phyloP scores from a whole-genome alignment of 1,140 invertebrate species.

The Drosophila punjabiensis region DNA sequence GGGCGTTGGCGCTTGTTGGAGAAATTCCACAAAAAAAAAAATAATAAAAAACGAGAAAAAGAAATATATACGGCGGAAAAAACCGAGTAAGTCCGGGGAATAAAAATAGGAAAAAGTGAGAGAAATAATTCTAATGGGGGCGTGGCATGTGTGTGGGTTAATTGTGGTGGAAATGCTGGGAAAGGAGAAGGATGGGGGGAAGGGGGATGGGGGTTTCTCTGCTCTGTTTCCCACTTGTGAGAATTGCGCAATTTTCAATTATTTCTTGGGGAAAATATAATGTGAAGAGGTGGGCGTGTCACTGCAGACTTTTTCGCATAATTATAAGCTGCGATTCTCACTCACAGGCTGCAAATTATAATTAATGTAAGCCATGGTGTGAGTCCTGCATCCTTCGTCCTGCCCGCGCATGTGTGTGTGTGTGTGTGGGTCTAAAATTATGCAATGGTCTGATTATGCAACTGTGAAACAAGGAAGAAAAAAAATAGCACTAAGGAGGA shows the following conservation, averaged over 20 bases:
- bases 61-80: conserved; percentile 28
- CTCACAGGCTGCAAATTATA: conserved; percentile 69
- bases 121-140: conserved; percentile 50
- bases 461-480: conserved; percentile 22
- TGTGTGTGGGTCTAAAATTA: conserved; percentile 66
- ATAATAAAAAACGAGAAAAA: conserved; percentile 1
- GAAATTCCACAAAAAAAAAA: conserved; percentile 31
- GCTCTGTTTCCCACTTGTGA: conserved; percentile 78
- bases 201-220: background rate
- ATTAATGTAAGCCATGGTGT: conserved; percentile 56
- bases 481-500: background rate
- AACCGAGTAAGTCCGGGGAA: conserved; percentile 16
- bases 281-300: conserved; percentile 41
- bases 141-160: conserved; percentile 68
- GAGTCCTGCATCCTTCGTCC: conserved; percentile 6
- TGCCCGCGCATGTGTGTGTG: background rate
- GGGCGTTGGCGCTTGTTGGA: conserved; percentile 65
- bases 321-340: conserved; percentile 80
- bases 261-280: conserved; percentile 50
- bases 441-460: conserved; percentile 76
- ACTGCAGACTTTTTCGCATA: conserved; percentile 62
- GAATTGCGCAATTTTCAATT: conserved; percentile 83
- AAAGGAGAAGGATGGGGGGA: background rate
- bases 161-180: conserved; percentile 60
- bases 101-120: background rate